These are phyloP conservation scores for Campylomormyrus numenius DNA, from an alignment of 2,113 vertebrate genomes.

Conservation along the genomic window DNA sequence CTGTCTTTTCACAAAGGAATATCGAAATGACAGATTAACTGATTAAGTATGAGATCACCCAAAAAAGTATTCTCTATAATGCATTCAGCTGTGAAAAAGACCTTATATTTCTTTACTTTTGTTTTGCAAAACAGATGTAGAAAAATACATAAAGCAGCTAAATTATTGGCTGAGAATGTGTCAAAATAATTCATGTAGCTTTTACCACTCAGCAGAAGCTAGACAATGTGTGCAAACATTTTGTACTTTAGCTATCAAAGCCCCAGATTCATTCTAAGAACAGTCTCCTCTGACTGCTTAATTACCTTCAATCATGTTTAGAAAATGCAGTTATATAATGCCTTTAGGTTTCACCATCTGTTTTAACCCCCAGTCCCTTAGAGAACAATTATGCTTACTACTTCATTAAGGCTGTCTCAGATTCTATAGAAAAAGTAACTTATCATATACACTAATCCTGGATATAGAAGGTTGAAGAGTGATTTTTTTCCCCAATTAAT, in stretches of 20 bases:
- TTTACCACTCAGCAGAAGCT: background rate
- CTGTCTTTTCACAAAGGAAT: constrained; percentile 42
- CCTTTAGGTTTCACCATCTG: background rate
- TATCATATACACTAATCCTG: background rate
- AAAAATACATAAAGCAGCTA: background rate
- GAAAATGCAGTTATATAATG: background rate
- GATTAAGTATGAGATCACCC: background rate
- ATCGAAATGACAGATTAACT: background rate
- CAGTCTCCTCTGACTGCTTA: background rate
- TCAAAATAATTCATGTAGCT: background rate
- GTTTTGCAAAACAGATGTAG: constrained; percentile 1
- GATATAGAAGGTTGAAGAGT: background rate
- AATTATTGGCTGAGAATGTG: background rate
- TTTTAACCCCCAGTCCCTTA: background rate
- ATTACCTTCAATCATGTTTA: background rate
- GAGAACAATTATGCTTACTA: background rate
- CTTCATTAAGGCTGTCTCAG: background rate
- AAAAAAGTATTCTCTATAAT: background rate
- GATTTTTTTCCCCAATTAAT: background rate
- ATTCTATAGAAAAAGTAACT: background rate
- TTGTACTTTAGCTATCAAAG: background rate
- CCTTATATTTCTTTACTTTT: background rate
- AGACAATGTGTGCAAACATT: background rate
- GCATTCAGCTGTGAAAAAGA: background rate
- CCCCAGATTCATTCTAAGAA: background rate